Evolutionary conservation across 2,113 vertebrate genomes (phyloP).

Genomic region (Lophura nycthemera): DNA sequence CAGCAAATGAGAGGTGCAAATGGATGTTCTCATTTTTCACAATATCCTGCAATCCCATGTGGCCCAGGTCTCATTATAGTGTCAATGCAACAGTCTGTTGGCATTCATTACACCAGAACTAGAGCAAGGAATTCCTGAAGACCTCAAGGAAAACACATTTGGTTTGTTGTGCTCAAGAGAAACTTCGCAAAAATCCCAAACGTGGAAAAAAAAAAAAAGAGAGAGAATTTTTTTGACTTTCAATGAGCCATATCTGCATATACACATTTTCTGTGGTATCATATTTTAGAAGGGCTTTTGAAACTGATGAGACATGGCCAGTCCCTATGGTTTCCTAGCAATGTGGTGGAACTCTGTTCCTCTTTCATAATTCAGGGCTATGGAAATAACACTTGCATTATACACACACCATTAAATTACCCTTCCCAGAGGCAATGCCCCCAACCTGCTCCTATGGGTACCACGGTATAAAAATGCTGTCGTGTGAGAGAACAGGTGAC

Average conservation of each 20-base stretch:
- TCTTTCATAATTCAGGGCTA: background rate
- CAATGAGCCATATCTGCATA: background rate
- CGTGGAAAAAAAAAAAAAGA: background rate
- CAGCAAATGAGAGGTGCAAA: slow-evolving; percentile 5
- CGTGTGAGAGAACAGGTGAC: background rate
- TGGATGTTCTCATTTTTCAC: slow-evolving; percentile 22
- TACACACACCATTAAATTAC: background rate
- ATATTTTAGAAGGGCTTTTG: background rate
- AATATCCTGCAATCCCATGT: background rate
- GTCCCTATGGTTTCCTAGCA: background rate
- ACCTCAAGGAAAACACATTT: slow-evolving; percentile 19
- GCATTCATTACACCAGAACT: slow-evolving; percentile 30
- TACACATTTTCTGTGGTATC: background rate
- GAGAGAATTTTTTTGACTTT: background rate
- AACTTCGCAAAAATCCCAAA: slow-evolving; percentile 32
- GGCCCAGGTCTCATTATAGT: slow-evolving; percentile 5
- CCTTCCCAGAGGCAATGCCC: background rate
- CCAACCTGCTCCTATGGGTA: background rate
- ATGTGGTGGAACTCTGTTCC: background rate
- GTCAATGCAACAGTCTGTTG: background rate
- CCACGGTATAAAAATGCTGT: background rate
- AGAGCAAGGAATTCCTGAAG: slow-evolving; percentile 4
- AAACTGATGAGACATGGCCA: background rate
- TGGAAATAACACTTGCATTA: background rate
- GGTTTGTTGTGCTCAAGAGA: background rate